These are phyloP conservation scores for Paratilapia polleni DNA, from an alignment of 2,113 vertebrate species.

Conservation along the genomic window DNA sequence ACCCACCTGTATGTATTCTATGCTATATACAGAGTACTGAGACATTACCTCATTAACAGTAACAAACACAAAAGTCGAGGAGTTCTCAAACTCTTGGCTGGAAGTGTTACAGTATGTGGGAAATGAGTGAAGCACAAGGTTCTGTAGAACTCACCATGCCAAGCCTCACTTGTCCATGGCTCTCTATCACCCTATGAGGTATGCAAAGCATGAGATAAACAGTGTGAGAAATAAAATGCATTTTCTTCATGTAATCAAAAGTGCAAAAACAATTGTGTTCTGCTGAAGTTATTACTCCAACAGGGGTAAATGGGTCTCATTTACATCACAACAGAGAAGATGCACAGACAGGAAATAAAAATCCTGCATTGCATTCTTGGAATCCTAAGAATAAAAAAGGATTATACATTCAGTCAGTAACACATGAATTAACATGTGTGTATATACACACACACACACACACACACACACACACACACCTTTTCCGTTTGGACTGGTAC, in stretches of 20 bases:
- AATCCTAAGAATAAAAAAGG: too few species aligned
- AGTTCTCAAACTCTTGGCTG: neutral
- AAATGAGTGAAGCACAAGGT: neutral
- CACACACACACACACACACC: slow-evolving; percentile 54
- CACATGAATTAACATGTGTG: too few species aligned
- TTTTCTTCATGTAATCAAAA: neutral
- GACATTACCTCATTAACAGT: neutral
- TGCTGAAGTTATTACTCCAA: too few species aligned
- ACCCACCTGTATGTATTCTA: neutral
- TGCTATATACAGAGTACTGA: neutral
- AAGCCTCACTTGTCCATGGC: slow-evolving; percentile 93
- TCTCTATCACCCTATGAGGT: slow-evolving; percentile 84
- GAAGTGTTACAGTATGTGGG: neutral
- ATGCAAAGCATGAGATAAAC: slow-evolving; percentile 15
- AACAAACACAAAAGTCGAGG: neutral
- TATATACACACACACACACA: too few species aligned
- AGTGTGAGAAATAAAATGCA: neutral
- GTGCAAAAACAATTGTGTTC: too few species aligned
- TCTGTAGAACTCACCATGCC: slow-evolving; percentile 84
- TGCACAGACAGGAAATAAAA: too few species aligned
- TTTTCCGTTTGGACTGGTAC: slow-evolving; percentile 94
- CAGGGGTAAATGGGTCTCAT: neutral
- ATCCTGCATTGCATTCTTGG: too few species aligned
- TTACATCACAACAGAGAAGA: neutral
- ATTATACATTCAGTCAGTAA: too few species aligned